Base-by-base conservation (phyloP, 2,888 invertebrate genomes). In the Crossocerus cetratus region DNA sequence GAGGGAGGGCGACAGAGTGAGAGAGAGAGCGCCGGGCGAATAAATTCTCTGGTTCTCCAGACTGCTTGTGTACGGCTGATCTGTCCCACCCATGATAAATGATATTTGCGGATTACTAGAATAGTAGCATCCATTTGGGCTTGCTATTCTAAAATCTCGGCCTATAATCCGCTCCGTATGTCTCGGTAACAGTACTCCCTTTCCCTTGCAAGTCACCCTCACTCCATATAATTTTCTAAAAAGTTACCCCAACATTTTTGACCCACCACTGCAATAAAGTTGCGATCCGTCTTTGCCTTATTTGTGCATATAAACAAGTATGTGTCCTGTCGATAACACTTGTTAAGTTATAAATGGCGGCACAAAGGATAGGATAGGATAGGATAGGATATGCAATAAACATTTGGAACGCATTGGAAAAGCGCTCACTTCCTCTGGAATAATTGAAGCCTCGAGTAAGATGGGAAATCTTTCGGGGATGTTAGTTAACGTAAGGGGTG, bases 71-170 rank as follows among this genome's bases (percentile, higher is more conserved):
- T 32, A 32, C 5, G 32, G 2, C 32, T 32, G 32, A 32, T 32
- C 32, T 32, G 32, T 32, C 32, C 8, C 32, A 8, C 32, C 32
- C 82, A 88, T 88, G 88, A 88, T 87, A 87, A 88, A 88, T 81
- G 88, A 87, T 83, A 82, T 88, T 88, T 88, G 86, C 82, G 88
- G 88, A 88, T 88, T 88, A 88, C 78, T 81, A 81, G 82, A 76
- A 83, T 83, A 65, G 64, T 72, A 63, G 74, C 67, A 63, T 70
- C 76, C 78, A 78, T 83, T 82, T 82, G 72, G 71, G 81, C 86
- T 86, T 84, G 80, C 82, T 82, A 83, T 84, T 85, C 83, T 76
- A 84, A 80, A 85, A 83, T 84, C 80, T 77, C 78, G 68, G 68
- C 72, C 69, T 44, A 45, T 84, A 84, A 85, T 85, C 85, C 83